Percentiles rank a stretch among this genome's conserved stretches.
phyloP scores from a whole-genome alignment of 2,113 vertebrate species.

The Bubo blakistoni region DNA sequence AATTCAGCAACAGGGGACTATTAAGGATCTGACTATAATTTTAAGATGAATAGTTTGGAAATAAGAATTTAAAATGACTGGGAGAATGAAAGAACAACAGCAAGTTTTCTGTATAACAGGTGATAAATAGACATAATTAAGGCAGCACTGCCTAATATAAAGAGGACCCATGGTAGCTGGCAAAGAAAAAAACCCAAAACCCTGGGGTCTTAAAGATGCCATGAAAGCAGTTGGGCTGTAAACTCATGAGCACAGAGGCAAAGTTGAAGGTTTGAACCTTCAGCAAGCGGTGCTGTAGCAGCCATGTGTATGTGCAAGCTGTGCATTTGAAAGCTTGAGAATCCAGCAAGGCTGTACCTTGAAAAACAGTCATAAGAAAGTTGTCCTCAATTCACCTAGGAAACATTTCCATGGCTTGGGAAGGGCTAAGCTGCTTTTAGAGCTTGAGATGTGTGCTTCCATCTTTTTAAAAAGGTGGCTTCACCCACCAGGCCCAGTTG shows the following conservation, averaged over 20 bases:
- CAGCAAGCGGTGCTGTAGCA: accelerated
- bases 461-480: not conserved
- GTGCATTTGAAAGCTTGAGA: not conserved
- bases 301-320: not conserved
- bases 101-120: not conserved
- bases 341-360: not conserved
- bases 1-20: not conserved
- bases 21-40: not conserved
- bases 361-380: not conserved
- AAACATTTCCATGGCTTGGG: not conserved
- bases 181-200: not conserved
- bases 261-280: not conserved
- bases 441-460: not conserved
- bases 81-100: not conserved
- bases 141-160: not conserved
- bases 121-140: not conserved
- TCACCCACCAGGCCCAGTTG: not conserved
- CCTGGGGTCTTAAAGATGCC: not conserved
- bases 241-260: not conserved
- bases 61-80: not conserved
- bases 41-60: not conserved
- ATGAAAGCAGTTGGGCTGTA: not conserved
- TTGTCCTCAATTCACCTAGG: not conserved
- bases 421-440: not conserved
- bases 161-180: not conserved